A percentile compares a stretch with the other conserved stretches of the same genome.
Evolutionary conservation across 92 coral and sea anemone genomes (phyloP).

Genomic region (Heteractis magnifica): DNA sequence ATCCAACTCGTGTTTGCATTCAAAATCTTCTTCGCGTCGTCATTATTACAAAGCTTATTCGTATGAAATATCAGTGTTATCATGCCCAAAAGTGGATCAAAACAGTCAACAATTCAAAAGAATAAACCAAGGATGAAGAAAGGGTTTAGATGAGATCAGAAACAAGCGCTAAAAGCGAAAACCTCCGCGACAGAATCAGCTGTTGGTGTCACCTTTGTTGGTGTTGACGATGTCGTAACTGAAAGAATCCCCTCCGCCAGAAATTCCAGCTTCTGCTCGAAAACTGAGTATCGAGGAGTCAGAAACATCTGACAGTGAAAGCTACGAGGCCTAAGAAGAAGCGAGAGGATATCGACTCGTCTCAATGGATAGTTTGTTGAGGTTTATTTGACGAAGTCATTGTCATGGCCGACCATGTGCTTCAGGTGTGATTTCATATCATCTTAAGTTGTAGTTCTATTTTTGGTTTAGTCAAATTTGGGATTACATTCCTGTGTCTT

Average conservation of each 20-base stretch:
- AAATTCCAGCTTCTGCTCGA: conserved; percentile 40
- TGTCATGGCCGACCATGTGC: conserved; percentile 1
- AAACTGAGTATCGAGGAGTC: conserved; percentile 16
- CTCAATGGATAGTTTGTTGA: no score
- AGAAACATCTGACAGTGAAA: conserved; percentile 29
- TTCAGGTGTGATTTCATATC: neutral
- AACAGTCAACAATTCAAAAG: conserved; percentile 30
- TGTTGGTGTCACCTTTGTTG: conserved; percentile 41
- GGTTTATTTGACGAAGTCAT: neutral
- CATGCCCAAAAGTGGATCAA: conserved; percentile 32
- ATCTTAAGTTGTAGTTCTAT: neutral
- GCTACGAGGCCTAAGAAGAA: conserved; percentile 22
- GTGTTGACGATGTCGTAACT: conserved; percentile 50
- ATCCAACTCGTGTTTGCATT: conserved; percentile 3
- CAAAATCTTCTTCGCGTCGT: neutral
- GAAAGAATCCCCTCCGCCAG: conserved; percentile 47
- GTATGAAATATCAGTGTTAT: conserved; percentile 2
- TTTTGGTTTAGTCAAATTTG: neutral
- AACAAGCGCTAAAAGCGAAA: conserved; percentile 23
- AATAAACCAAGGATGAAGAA: conserved; percentile 31
- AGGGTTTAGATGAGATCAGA: conserved; percentile 22
- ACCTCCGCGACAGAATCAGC: conserved; percentile 16
- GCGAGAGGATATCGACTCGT: neutral
- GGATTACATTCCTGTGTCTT: neutral
- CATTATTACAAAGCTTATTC: neutral